Evolutionary conservation across 2,888 invertebrate species (phyloP).

Genomic region (Sesia apiformis): DNA sequence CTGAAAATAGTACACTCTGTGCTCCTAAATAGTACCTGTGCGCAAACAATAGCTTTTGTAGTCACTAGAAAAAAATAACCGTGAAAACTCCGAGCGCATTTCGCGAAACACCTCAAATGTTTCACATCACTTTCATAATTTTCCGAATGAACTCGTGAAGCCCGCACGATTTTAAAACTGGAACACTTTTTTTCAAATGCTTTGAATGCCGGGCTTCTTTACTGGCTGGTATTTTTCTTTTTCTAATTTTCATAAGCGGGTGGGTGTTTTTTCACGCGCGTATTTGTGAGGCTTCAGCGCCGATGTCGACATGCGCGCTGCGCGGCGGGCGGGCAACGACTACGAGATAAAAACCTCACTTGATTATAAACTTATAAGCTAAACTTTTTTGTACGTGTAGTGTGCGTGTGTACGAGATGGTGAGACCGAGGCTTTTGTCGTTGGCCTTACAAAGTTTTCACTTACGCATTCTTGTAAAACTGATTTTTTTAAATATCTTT

Average conservation of each 20-base stretch:
- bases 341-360: slow-evolving; percentile 72
- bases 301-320: slow-evolving; percentile 56
- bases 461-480: slow-evolving; percentile 21
- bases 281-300: slow-evolving; percentile 43
- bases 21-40: slow-evolving; percentile 38
- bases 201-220: slow-evolving; percentile 35
- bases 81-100: slow-evolving; percentile 41
- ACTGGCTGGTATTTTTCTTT: slow-evolving; percentile 26
- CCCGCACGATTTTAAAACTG: slow-evolving; percentile 37
- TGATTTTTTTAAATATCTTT: not conserved
- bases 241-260: slow-evolving; percentile 40
- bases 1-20: slow-evolving; percentile 57
- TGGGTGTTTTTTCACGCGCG: slow-evolving; percentile 52
- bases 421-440: slow-evolving; percentile 59
- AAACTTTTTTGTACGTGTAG: slow-evolving; percentile 67
- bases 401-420: slow-evolving; percentile 48
- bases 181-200: slow-evolving; percentile 45
- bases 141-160: slow-evolving; percentile 43
- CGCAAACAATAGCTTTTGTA: slow-evolving; percentile 67
- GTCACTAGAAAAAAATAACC: slow-evolving; percentile 51
- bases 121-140: slow-evolving; percentile 68
- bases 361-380: slow-evolving; percentile 75
- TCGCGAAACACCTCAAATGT: slow-evolving; percentile 47
- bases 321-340: slow-evolving; percentile 63
- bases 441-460: slow-evolving; percentile 65